Evolutionary conservation across 2,113 vertebrate genomes (phyloP).

Genomic region (Etia nguti): DNA sequence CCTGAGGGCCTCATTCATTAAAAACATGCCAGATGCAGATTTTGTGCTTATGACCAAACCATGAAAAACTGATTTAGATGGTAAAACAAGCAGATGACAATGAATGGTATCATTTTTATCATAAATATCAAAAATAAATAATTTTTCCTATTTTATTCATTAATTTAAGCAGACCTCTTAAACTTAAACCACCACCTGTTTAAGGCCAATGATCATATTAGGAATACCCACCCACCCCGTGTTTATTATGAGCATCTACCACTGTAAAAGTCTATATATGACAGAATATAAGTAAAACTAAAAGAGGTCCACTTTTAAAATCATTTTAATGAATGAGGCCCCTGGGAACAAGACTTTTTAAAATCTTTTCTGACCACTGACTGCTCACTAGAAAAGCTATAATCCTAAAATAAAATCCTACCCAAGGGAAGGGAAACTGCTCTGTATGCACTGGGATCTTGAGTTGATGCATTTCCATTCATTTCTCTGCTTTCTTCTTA

Average conservation of each 20-base stretch:
- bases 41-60: conserved; percentile 36
- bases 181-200: neutral
- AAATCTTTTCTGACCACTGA: neutral
- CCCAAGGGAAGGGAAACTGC: neutral
- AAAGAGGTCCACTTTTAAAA: neutral
- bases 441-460: neutral
- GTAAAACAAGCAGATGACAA: neutral
- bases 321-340: conserved; percentile 22
- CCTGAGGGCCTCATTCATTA: conserved; percentile 25
- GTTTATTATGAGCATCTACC: neutral
- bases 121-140: neutral
- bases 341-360: neutral
- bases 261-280: neutral
- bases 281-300: neutral
- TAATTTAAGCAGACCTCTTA: neutral
- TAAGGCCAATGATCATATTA: neutral
- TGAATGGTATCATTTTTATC: neutral
- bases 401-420: neutral
- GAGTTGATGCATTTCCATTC: neutral
- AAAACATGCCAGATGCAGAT: neutral
- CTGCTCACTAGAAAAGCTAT: neutral
- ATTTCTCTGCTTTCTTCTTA: neutral
- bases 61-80: neutral
- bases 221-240: neutral
- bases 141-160: neutral